A percentile compares a stretch with the other conserved stretches of the same genome.
These are phyloP conservation scores for Agonopterix alstromeriana DNA, from an alignment of 2,888 invertebrate species.

Conservation along the genomic window DNA sequence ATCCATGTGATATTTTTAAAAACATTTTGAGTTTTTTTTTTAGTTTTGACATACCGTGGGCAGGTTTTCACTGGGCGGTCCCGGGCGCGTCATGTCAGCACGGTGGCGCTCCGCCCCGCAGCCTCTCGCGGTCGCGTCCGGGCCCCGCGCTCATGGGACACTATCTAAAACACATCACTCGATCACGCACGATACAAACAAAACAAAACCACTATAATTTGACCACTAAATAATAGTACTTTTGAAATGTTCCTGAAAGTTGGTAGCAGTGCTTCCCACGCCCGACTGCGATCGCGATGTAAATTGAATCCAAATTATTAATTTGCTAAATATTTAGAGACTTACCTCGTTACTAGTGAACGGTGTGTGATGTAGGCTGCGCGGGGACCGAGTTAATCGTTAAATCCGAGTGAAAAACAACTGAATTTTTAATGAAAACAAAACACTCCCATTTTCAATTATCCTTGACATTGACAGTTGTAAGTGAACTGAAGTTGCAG, in stretches of 20 bases:
- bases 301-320: no score
- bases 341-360: neutral
- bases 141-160: slow-evolving; percentile 41
- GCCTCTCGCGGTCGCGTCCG: slow-evolving; percentile 5
- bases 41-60: slow-evolving; percentile 72
- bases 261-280: neutral
- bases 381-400: neutral
- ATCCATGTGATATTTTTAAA: no score
- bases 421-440: slow-evolving; percentile 5
- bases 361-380: neutral
- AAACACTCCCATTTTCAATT: slow-evolving; percentile 7
- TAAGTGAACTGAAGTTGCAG: neutral
- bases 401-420: no score
- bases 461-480: slow-evolving; percentile 3
- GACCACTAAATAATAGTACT: neutral
- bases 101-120: slow-evolving; percentile 19
- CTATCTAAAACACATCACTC: slow-evolving; percentile 39
- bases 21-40: no score
- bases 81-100: slow-evolving; percentile 69
- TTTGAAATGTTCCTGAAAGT: neutral
- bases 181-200: slow-evolving; percentile 11
- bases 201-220: slow-evolving; percentile 10
- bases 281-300: neutral
- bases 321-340: neutral
- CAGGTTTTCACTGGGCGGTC: slow-evolving; percentile 84